Conservation (phyloP, 2,113 vertebrate genomes). For the Cololabis saira region DNA sequence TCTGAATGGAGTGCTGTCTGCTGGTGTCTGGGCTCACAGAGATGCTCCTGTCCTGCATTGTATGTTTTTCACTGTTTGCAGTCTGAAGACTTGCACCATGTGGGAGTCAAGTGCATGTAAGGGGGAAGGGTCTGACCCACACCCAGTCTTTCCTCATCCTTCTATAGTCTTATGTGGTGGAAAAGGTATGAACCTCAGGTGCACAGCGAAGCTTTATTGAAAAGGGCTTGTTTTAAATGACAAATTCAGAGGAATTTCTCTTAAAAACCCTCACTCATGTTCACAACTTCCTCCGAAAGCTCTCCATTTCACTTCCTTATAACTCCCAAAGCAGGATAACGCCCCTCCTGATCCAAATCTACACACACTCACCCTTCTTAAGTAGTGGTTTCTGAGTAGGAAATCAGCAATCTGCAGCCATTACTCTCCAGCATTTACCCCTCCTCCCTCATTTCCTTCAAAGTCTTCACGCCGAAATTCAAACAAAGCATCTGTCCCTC, state of each 20-base stretch:
- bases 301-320: constrained; percentile 38
- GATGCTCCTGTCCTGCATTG: constrained; percentile 53
- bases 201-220: constrained; percentile 23
- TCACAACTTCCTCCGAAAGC: constrained; percentile 36
- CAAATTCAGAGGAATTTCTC: constrained; percentile 19
- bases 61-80: constrained; percentile 47
- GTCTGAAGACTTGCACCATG: constrained; percentile 1
- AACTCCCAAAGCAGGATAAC: constrained; percentile 26
- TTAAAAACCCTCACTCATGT: constrained; percentile 26
- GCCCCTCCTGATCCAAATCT: neutral
- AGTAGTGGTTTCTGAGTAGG: constrained; percentile 54
- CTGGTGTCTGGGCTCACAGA: constrained; percentile 41
- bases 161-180: no score
- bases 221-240: constrained; percentile 8
- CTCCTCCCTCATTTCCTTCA: neutral
- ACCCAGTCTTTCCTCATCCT: no score
- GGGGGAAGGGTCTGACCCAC: neutral
- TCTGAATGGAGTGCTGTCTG: constrained; percentile 50
- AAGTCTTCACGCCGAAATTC: neutral
- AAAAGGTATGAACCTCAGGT: constrained; percentile 6
- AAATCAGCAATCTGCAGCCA: constrained; percentile 61
- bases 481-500: constrained; percentile 28
- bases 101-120: neutral
- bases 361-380: constrained; percentile 11
- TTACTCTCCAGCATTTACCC: constrained; percentile 37